These are phyloP conservation scores for Coendou prehensilis DNA, from an alignment of 2,797 vertebrate species.

Conservation along the genomic window DNA sequence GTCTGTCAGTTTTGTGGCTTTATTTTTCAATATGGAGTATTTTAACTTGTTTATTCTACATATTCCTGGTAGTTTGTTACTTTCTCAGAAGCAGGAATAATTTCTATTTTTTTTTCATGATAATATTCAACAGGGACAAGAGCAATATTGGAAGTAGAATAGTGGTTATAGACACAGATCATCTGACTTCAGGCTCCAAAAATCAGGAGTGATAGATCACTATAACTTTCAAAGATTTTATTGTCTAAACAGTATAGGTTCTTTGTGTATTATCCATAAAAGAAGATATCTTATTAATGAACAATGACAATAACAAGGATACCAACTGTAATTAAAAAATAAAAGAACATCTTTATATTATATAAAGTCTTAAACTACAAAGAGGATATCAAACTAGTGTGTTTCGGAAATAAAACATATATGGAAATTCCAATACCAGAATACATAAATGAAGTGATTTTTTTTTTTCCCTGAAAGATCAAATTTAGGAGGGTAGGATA, in stretches of 20 bases:
- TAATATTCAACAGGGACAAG: conserved; percentile 4
- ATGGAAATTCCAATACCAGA: conserved; percentile 8
- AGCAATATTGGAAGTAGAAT: conserved; percentile 48
- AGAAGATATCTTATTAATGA: conserved; percentile 65
- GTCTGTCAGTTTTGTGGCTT: background rate
- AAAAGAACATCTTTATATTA: conserved; percentile 43
- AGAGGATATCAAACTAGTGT: background rate
- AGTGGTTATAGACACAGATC: conserved; percentile 13
- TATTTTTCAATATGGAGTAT: background rate
- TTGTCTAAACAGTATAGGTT: conserved; percentile 57
- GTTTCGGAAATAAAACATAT: conserved; percentile 25
- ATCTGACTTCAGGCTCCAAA: conserved; percentile 36
- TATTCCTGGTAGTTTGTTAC: background rate
- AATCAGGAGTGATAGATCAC: conserved; percentile 37
- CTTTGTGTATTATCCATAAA: conserved; percentile 61
- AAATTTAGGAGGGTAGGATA: background rate
- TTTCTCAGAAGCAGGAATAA: conserved; percentile 22
- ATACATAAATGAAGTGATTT: conserved; percentile 35
- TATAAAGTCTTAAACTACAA: background rate
- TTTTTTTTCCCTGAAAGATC: conserved; percentile 20
- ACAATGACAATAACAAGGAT: conserved; percentile 64
- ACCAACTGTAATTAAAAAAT: conserved; percentile 19
- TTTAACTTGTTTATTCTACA: conserved; percentile 49
- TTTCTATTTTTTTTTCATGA: background rate
- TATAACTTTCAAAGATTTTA: conserved; percentile 45